Conservation (phyloP, 2,797 vertebrate species). For the Linurgus olivaceus region DNA sequence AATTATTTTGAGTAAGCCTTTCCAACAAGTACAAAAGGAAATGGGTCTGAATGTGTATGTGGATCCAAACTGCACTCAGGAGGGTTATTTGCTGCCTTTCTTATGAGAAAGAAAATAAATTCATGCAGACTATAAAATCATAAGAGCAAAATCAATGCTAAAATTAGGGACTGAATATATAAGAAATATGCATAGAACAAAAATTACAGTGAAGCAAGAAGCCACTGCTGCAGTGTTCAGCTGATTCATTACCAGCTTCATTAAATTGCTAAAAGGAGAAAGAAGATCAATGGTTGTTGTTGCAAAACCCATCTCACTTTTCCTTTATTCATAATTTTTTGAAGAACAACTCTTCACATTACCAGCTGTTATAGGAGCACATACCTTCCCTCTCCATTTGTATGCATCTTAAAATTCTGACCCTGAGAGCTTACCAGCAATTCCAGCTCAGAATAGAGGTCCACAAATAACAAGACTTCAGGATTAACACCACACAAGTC, state of each 20-base stretch:
- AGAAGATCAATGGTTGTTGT: background rate
- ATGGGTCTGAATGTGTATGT: background rate
- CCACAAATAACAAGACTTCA: background rate
- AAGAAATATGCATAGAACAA: background rate
- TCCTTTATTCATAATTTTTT: slow-evolving; percentile 10
- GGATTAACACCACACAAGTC: background rate
- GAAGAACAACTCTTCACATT: background rate
- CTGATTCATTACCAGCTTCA: background rate
- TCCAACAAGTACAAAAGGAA: background rate
- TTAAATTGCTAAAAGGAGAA: slow-evolving; percentile 9
- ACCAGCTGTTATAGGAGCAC: background rate
- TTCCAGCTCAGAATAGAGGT: background rate
- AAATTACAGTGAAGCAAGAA: background rate
- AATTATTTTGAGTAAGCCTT: background rate
- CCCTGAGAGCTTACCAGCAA: background rate
- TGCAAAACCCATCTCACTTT: slow-evolving; percentile 10
- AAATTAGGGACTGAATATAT: background rate
- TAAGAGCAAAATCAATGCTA: background rate
- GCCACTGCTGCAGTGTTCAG: background rate
- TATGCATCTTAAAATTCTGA: background rate
- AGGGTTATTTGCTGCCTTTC: background rate
- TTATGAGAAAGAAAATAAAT: slow-evolving; percentile 8
- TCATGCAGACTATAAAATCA: background rate
- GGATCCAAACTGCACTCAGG: background rate
- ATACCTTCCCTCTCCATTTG: background rate